Evolutionary conservation across 2,113 vertebrate species (phyloP), one percentile per base, ranked within the genome.

Genomic region (Chloroceryle aenea): DNA sequence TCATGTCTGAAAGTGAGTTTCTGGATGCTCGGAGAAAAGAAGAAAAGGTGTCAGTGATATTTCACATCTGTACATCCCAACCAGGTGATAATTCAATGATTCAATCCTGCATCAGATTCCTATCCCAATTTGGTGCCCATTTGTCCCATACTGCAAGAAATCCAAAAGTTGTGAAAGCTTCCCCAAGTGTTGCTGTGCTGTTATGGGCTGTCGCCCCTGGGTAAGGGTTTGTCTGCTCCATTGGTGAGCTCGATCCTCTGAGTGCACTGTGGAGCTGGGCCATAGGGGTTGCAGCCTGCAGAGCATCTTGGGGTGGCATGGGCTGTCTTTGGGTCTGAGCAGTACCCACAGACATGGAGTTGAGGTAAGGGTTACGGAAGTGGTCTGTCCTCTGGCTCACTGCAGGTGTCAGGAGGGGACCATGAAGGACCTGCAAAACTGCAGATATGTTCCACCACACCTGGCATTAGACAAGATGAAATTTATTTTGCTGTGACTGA

Each of bases 121-220:
- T 53, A 64, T 81, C 20, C 45, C 32, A 42, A 0, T 56, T 40
- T 67, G 40, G 67, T 20, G 21, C 16, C 17, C 11, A 10, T 45
- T 61, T 43, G 14, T 16, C 59, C 8, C 17, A 38, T 29, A 22
- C 34, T 74, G 45, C 23, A 62, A 50, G 53, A 92, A 83, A 9
- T 34, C 38, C 53, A 48, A 10, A 2, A 59, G 20, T 2, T 58
- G 27, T n/a, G 43, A 67, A 71, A 22, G 8, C 40, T 78, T 68
- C 36, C 34, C 43, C 26, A 63, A 6, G 13, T 1, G 0, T 7
- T 58, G 10, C 26, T 34, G 26, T 69, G 66, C 43, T 6, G 1
- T 42, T 58, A 2, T 2, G 13, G 40, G 15, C 9, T 61, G 2
- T 6, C 20, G 71, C 9, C 23, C 19, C 29, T 10, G 4, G 19